Evolutionary conservation across 2,888 invertebrate species (phyloP), one percentile per base, ranked within the genome.

Genomic region (Therioaphis trifolii): DNA sequence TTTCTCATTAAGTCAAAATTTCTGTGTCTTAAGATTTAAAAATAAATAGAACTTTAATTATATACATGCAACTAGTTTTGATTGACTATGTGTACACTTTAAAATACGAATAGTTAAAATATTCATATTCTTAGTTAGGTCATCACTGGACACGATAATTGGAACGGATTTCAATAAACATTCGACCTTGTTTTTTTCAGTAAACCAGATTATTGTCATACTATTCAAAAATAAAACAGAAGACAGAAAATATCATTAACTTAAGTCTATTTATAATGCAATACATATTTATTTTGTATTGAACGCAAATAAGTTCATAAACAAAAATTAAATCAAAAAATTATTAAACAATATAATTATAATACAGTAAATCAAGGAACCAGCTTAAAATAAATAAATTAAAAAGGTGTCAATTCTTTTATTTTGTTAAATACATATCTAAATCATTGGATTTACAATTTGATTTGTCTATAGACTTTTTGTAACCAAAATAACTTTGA

Each of bases 331-430:
- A 52, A 52, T 52, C 0, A 55, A 55, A 55, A 55, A 18, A 61
- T 21, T 21, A 46, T 63, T 1, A 76, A 15, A 76, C 7, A 46
- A 63, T 76, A 49, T 18, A 58, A 24, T 58, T 46, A n/a, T 29
- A 63, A 14, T 63, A 63, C 46, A 63, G 27, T 63, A 63, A 76
- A 63, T 63, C 14, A 63, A 71, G 76, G 46, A 76, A 76, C 27
- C 43, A 2, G 5, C 29, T 0, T 61, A 61, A 61, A 76, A 61
- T 43, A 43, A 9, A 61, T 46, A 63, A 46, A 46, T 27, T 27
- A 76, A 76, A 76, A 63, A 29, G 2, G n/a, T 76, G n/a, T 46
- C n/a, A 76, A 15, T 77, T 11, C 3, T 35, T n/a, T 61, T n/a
- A 18, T 75, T 43, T 43, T 27, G n/a, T 40, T 52, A 52, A 21